Base-by-base conservation (phyloP, 2,113 vertebrate genomes). In the Cercocebus atys region DNA sequence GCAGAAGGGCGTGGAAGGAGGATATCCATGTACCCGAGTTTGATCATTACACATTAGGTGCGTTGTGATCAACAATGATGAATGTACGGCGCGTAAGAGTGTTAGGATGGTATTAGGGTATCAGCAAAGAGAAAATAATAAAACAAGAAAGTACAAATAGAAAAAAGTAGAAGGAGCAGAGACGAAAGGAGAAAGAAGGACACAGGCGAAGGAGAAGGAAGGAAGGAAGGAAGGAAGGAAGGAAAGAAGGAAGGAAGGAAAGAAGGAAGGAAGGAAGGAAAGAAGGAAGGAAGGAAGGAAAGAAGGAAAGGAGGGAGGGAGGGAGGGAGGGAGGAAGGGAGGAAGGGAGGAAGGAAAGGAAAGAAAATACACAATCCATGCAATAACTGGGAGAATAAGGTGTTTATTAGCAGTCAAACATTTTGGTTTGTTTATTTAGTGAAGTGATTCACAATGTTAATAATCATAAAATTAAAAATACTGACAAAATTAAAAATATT, bases 401-500 rank as follows among this genome's bases (percentile, higher is more conserved):
- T 0, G 52, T 43, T 45, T n/a, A 80, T 64, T 64, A 50, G 8
- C 2, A 50, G 4, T 50, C 5, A 91, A 90, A 59, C 64, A 40
- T 68, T 76, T 80, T 84, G 55, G 0, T 18, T 82, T 93, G 45
- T 61, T 52, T 17, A 68, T 59, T 47, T 47, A 32, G 18, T 78
- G 32, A 68, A 7, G 85, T 45, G 8, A 82, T 84, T 61, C 18
- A 61, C 3, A 40, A 40, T 64, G 25, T 75, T 81, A 89, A 64
- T 79, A 78, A 61, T 38, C 40, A 92, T n/a, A 76, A 89, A 94
- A 76, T 87, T 20, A 4, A 90, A 87, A 92, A 81, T 75, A 73
- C 22, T 82, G 84, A 22, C 4, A 79, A 73, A 27, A 76, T 55
- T 3, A 40, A 70, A 75, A 80, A 22, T 38, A n/a, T 59, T 64